These are phyloP conservation scores for Rhodeus uyekii DNA, from an alignment of 2,797 vertebrate species.

Conservation along the genomic window DNA sequence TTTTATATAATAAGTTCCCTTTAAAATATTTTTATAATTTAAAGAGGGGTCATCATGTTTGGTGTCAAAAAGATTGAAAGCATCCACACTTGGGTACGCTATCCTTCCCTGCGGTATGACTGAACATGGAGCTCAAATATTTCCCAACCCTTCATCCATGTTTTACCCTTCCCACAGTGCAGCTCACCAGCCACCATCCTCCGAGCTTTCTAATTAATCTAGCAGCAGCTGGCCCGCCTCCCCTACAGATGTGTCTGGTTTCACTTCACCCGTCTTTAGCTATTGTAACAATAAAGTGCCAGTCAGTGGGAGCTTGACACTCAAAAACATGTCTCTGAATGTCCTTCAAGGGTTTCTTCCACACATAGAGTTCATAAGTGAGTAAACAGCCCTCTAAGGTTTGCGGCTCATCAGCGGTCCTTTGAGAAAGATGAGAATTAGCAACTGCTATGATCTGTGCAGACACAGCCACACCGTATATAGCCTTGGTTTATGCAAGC, in stretches of 20 bases:
- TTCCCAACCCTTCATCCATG: neutral
- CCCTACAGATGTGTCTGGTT: slow-evolving; percentile 27
- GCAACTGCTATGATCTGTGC: slow-evolving; percentile 14
- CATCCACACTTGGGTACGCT: neutral
- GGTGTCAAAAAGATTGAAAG: neutral
- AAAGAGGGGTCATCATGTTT: neutral
- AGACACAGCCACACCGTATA: slow-evolving; percentile 1
- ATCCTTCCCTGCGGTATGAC: neutral
- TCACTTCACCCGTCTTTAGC: slow-evolving; percentile 23
- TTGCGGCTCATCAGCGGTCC: neutral
- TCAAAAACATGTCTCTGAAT: neutral
- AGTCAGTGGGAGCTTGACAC: neutral
- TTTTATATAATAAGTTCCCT: neutral
- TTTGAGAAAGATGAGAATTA: slow-evolving; percentile 17
- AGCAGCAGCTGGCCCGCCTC: slow-evolving; percentile 43
- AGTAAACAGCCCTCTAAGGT: neutral
- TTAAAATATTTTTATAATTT: neutral
- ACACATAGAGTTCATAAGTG: neutral
- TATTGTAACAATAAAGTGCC: neutral
- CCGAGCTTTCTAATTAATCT: slow-evolving; percentile 43
- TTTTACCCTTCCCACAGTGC: slow-evolving; percentile 5
- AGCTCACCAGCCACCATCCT: slow-evolving; percentile 20
- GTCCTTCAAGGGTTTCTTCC: neutral
- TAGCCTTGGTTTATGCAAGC: slow-evolving; percentile 23
- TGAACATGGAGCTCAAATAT: slow-evolving; percentile 5